Percentiles rank a stretch among this genome's conserved stretches.
These are phyloP conservation scores for Nebria ingens DNA, from an alignment of 1,140 invertebrate species.

Conservation along the genomic window DNA sequence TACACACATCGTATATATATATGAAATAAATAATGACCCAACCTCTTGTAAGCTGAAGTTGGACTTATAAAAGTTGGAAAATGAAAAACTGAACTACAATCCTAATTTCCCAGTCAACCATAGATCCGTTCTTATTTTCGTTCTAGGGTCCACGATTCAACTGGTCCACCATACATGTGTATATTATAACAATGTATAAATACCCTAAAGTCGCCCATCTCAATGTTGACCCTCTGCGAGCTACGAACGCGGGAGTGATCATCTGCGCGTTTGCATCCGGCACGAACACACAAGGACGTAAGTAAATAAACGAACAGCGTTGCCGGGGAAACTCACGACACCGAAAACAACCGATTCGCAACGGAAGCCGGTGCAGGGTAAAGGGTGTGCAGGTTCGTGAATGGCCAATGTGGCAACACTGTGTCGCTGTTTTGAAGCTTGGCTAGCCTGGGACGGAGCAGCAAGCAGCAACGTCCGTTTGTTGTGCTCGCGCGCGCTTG, in stretches of 20 bases:
- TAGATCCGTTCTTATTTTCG: not conserved
- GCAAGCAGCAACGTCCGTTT: not conserved
- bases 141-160: not conserved
- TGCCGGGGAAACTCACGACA: not conserved
- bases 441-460: not conserved
- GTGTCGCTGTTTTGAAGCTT: not conserved
- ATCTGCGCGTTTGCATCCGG: not conserved
- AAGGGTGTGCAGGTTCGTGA: not conserved
- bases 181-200: conserved; percentile 9
- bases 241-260: not conserved
- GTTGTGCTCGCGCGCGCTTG: not conserved
- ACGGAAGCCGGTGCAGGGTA: not conserved
- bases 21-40: no score
- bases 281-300: conserved; percentile 7
- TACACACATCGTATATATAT: no score
- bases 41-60: no score
- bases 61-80: not conserved
- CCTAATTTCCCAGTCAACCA: not conserved
- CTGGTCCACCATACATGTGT: not conserved
- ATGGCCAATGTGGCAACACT: not conserved
- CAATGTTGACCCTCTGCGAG: not conserved
- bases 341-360: not conserved
- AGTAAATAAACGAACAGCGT: not conserved
- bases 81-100: not conserved
- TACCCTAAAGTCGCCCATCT: not conserved